phyloP scores from a whole-genome alignment of 2,113 vertebrate genomes.

The Oenanthe oenanthe region DNA sequence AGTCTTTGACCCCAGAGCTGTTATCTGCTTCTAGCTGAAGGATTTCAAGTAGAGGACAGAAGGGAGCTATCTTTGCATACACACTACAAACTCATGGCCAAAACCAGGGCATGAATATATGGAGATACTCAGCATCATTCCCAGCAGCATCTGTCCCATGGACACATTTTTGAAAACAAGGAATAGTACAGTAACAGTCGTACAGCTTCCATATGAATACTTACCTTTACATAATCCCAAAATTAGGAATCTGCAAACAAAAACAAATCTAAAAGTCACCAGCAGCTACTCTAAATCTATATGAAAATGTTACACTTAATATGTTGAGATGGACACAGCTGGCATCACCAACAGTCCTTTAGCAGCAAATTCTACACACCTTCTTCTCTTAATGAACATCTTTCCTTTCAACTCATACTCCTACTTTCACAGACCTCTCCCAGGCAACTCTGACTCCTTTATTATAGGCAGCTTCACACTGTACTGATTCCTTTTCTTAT shows the following conservation, averaged over 20 bases:
- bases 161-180: not conserved
- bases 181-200: not conserved
- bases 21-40: not conserved
- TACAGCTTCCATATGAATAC: not conserved
- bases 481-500: too few species aligned
- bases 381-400: too few species aligned
- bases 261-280: not conserved
- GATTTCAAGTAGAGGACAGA: not conserved
- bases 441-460: too few species aligned
- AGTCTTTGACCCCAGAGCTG: not conserved
- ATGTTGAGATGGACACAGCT: too few species aligned
- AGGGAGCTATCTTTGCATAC: not conserved
- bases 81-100: not conserved
- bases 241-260: not conserved
- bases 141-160: not conserved
- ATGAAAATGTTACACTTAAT: not conserved
- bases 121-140: not conserved
- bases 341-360: too few species aligned
- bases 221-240: not conserved
- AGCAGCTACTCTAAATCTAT: not conserved
- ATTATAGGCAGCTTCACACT: too few species aligned
- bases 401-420: too few species aligned
- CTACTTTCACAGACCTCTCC: too few species aligned
- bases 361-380: too few species aligned
- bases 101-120: not conserved